Percentiles rank a stretch among this genome's conserved stretches.
Conservation (phyloP, 2,797 vertebrate species). For the Hephaestus fuliginosus region DNA sequence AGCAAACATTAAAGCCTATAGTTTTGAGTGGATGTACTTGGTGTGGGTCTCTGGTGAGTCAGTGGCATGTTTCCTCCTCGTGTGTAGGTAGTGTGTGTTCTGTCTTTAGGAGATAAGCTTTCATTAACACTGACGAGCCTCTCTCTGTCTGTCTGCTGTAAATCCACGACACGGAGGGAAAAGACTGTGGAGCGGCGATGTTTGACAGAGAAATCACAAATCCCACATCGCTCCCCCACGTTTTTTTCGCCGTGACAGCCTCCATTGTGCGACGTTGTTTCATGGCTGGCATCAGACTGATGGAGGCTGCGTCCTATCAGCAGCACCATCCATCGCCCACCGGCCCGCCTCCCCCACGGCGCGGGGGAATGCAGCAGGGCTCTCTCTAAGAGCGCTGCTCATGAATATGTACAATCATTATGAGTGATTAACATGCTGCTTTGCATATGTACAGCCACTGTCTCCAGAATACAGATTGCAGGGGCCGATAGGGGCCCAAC, state of each 20-base stretch:
- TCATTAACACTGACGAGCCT: slow-evolving; percentile 64
- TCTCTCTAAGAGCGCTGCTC: slow-evolving; percentile 69
- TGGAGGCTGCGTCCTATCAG: slow-evolving; percentile 67
- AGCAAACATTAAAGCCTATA: not conserved
- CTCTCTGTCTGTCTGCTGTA: slow-evolving; percentile 56
- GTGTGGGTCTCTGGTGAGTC: slow-evolving; percentile 51
- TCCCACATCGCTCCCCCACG: slow-evolving; percentile 68
- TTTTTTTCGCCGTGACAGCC: slow-evolving; percentile 60
- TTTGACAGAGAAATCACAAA: slow-evolving; percentile 69
- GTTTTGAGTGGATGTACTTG: slow-evolving; percentile 40
- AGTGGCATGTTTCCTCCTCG: slow-evolving; percentile 33
- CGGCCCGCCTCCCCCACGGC: slow-evolving; percentile 60
- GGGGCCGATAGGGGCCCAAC: slow-evolving; percentile 72
- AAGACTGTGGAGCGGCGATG: slow-evolving; percentile 32
- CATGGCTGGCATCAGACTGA: slow-evolving; percentile 63
- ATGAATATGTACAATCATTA: slow-evolving; percentile 87
- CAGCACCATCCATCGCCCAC: slow-evolving; percentile 71
- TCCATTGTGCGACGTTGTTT: slow-evolving; percentile 61
- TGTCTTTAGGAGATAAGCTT: slow-evolving; percentile 74
- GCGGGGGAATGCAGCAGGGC: slow-evolving; percentile 65
- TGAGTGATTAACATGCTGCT: slow-evolving; percentile 85
- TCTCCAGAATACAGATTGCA: slow-evolving; percentile 81
- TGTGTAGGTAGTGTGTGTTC: slow-evolving; percentile 64
- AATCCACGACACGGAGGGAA: slow-evolving; percentile 48
- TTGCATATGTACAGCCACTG: slow-evolving; percentile 80